Conservation (phyloP, 2,797 vertebrate species). For the Syngnathus acus region DNA sequence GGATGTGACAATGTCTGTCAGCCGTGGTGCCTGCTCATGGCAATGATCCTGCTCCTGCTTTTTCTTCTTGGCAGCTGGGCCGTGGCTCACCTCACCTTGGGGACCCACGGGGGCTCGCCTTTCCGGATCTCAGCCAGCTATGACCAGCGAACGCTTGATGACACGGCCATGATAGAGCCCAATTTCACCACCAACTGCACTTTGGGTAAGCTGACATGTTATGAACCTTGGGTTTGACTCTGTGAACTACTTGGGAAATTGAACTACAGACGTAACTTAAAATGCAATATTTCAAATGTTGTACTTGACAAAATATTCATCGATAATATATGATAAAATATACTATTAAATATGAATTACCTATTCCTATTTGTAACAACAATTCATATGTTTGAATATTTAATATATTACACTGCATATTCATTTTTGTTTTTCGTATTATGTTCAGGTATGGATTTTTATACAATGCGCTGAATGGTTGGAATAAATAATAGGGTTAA, state of each 20-base stretch:
- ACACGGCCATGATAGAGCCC: constrained; percentile 63
- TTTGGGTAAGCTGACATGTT: constrained; percentile 59
- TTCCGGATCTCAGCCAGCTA: constrained; percentile 71
- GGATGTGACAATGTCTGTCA: constrained; percentile 37
- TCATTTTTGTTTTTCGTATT: background rate
- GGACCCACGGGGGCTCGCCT: constrained; percentile 44
- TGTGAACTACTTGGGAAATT: background rate
- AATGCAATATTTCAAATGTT: background rate
- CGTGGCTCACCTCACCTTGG: constrained; percentile 69
- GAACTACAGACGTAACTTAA: background rate
- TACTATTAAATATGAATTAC: too few species aligned
- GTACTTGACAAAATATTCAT: background rate
- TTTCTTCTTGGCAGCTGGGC: constrained; percentile 80
- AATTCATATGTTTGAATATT: background rate
- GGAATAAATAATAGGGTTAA: background rate
- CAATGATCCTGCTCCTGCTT: constrained; percentile 68
- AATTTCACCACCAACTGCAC: constrained; percentile 76
- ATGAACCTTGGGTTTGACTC: background rate
- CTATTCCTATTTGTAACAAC: background rate
- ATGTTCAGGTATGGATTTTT: background rate
- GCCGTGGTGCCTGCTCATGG: constrained; percentile 58
- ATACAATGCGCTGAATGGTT: background rate
- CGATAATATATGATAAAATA: too few species aligned
- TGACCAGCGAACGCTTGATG: constrained; percentile 52
- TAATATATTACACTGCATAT: background rate